Evolutionary conservation across 2,888 invertebrate genomes (phyloP).

Genomic region (Salpingus planirostris): DNA sequence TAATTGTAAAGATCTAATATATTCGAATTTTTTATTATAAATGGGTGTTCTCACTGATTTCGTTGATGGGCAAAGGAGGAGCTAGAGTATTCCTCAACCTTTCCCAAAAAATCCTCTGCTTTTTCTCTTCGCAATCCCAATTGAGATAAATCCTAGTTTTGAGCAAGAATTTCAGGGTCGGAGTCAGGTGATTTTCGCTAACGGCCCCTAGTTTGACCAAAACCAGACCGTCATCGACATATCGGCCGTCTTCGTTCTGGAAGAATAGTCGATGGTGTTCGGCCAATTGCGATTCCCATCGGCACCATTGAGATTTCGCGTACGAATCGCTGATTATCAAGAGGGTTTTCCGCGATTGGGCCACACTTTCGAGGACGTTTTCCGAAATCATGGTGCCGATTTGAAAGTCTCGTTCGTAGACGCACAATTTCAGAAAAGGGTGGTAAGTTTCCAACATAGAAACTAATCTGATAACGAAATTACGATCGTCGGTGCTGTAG

Average conservation of each 20-base stretch:
- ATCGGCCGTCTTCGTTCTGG: slow-evolving; percentile 43
- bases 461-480: slow-evolving; percentile 53
- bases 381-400: slow-evolving; percentile 57
- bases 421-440: slow-evolving; percentile 54
- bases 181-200: slow-evolving; percentile 47
- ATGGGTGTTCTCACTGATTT: slow-evolving; percentile 11
- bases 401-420: slow-evolving; percentile 61
- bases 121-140: slow-evolving; percentile 47
- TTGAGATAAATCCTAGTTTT: slow-evolving; percentile 56
- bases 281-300: slow-evolving; percentile 61
- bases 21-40: slow-evolving; percentile 5
- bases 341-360: slow-evolving; percentile 54
- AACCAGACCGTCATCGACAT: slow-evolving; percentile 50
- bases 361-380: slow-evolving; percentile 55
- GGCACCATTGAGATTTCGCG: slow-evolving; percentile 63
- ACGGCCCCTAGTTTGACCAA: slow-evolving; percentile 55
- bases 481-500: slow-evolving; percentile 51
- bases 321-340: slow-evolving; percentile 60
- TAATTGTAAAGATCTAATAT: background rate
- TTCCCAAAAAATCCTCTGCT: slow-evolving; percentile 35
- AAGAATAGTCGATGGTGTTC: slow-evolving; percentile 55
- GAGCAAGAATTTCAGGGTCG: slow-evolving; percentile 52
- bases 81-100: slow-evolving; percentile 31
- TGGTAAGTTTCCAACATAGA: slow-evolving; percentile 51
- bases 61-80: slow-evolving; percentile 14